A percentile compares a stretch with the other conserved stretches of the same genome.
Conservation (phyloP, 1,140 invertebrate species). For the Habropoda laboriosa region DNA sequence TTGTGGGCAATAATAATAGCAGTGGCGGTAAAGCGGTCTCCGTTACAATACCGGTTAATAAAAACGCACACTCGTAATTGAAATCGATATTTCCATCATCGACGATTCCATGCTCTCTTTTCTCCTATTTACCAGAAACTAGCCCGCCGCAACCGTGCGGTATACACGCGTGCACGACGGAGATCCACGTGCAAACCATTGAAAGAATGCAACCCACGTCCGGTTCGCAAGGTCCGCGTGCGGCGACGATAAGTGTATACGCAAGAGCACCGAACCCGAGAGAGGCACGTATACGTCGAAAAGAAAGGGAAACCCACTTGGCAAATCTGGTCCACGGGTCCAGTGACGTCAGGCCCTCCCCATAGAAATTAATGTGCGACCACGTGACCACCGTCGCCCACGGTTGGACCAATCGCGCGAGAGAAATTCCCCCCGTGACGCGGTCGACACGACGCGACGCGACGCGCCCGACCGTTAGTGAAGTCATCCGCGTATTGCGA, state of each 20-base stretch:
- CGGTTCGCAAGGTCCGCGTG: conserved; percentile 45
- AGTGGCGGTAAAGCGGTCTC: not conserved
- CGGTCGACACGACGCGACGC: conserved; percentile 41
- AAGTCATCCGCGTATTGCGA: conserved; percentile 64
- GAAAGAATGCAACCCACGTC: conserved; percentile 56
- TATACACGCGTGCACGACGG: too few species aligned
- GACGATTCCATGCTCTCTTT: not conserved
- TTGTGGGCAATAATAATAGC: not conserved
- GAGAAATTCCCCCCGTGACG: conserved; percentile 54
- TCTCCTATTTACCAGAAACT: not conserved
- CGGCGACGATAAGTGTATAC: conserved; percentile 47
- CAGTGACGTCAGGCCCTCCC: conserved; percentile 60
- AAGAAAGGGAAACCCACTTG: conserved; percentile 59
- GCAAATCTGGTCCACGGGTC: conserved; percentile 59
- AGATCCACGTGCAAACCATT: not conserved
- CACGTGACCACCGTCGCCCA: conserved; percentile 56
- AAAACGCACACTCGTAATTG: not conserved
- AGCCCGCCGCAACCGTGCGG: not conserved
- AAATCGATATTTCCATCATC: not conserved
- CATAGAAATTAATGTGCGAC: conserved; percentile 62
- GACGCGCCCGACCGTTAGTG: conserved; percentile 47
- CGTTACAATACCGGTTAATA: not conserved
- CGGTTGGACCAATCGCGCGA: conserved; percentile 55
- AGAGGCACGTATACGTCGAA: conserved; percentile 26
- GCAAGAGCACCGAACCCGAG: conserved; percentile 40